Conservation (phyloP, 2,797 vertebrate species). For the Scolopax bukidnonensis region DNA sequence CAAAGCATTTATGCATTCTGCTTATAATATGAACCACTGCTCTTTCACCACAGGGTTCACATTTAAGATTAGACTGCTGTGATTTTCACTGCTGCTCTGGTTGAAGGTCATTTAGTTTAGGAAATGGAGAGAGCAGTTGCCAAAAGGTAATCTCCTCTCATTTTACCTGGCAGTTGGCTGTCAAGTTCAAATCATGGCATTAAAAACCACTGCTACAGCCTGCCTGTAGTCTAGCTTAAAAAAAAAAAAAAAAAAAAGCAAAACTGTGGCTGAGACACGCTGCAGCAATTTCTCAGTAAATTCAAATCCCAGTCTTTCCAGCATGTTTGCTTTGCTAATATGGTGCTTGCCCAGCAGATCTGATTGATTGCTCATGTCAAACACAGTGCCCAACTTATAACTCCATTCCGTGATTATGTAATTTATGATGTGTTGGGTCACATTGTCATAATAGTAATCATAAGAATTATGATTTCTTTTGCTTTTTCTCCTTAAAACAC, state of each 20-base stretch:
- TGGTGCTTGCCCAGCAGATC: neutral
- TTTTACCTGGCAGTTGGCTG: slow-evolving; percentile 57
- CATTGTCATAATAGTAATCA: neutral
- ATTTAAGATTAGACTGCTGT: slow-evolving; percentile 45
- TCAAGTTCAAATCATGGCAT: slow-evolving; percentile 47
- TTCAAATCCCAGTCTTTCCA: neutral
- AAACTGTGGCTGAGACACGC: neutral
- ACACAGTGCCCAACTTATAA: neutral
- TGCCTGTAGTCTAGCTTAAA: neutral
- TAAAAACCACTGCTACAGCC: neutral
- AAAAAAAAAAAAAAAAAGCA: neutral
- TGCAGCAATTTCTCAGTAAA: neutral
- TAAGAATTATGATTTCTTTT: neutral
- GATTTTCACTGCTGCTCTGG: slow-evolving; percentile 47
- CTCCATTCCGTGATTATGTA: neutral
- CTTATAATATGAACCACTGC: slow-evolving; percentile 20
- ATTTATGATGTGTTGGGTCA: neutral
- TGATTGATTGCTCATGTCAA: neutral
- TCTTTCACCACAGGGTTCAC: slow-evolving; percentile 35
- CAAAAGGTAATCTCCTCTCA: slow-evolving; percentile 61
- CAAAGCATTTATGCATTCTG: slow-evolving; percentile 43
- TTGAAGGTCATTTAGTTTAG: slow-evolving; percentile 64
- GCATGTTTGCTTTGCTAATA: neutral
- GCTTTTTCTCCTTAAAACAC: neutral
- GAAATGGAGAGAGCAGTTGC: slow-evolving; percentile 52